These are phyloP conservation scores for Percina caprodes DNA, from an alignment of 2,113 vertebrate genomes.

Conservation along the genomic window DNA sequence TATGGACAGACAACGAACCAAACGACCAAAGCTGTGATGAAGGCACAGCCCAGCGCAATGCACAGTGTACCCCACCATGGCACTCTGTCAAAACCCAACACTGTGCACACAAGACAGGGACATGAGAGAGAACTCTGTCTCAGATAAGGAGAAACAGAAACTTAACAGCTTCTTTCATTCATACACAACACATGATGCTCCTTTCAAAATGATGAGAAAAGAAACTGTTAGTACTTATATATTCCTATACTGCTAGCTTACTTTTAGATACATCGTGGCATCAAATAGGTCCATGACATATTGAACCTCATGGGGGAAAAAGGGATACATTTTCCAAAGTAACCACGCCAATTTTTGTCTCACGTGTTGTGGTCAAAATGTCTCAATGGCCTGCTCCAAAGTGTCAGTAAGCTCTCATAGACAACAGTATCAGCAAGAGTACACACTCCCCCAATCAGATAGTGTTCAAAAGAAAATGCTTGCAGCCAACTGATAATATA, in stretches of 20 bases:
- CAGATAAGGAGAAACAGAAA: constrained; percentile 26
- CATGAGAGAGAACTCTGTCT: constrained; percentile 14
- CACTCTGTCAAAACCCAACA: constrained; percentile 94
- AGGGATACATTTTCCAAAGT: not conserved
- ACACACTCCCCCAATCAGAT: constrained; percentile 61
- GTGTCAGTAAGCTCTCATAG: constrained; percentile 21
- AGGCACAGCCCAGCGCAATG: constrained; percentile 89
- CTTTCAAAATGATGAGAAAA: not conserved
- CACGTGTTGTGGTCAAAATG: constrained; percentile 3
- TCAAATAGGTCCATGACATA: not conserved
- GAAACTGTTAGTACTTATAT: not conserved
- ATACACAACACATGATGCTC: constrained; percentile 8
- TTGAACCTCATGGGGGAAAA: not conserved
- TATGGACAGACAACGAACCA: constrained; percentile 95
- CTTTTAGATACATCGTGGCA: not conserved
- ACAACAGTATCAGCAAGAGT: constrained; percentile 59
- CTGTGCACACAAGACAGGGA: constrained; percentile 87
- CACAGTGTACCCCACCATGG: constrained; percentile 93
- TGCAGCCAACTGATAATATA: constrained; percentile 65
- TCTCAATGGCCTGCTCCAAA: not conserved
- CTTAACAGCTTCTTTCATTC: not conserved
- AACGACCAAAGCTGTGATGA: constrained; percentile 89
- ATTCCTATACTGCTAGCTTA: not conserved
- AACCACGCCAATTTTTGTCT: not conserved
- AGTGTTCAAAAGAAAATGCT: constrained; percentile 25